Percentiles rank a stretch among this genome's conserved stretches.
Evolutionary conservation across 2,797 vertebrate species (phyloP).

Genomic region (Chanos chanos): DNA sequence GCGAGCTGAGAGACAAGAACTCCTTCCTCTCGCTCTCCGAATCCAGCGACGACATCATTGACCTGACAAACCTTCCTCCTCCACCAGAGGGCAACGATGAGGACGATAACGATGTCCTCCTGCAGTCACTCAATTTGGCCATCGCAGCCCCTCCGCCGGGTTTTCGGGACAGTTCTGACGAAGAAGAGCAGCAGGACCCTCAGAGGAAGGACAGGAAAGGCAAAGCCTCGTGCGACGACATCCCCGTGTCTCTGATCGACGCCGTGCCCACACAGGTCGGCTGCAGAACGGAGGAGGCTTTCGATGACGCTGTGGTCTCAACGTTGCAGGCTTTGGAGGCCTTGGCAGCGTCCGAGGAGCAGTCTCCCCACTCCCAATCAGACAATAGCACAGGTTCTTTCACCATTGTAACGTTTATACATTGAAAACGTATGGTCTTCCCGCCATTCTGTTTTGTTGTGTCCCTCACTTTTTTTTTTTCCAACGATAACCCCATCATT

Average conservation of each 20-base stretch:
- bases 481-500: slow-evolving; percentile 67
- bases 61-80: slow-evolving; percentile 94
- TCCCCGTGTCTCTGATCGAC: slow-evolving; percentile 97
- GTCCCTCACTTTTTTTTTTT: slow-evolving; percentile 31
- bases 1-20: slow-evolving; percentile 81
- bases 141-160: slow-evolving; percentile 97
- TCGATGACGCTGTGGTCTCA: slow-evolving; percentile 86
- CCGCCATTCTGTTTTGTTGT: slow-evolving; percentile 65
- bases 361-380: slow-evolving; percentile 76
- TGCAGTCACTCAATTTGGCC: slow-evolving; percentile 95
- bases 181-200: slow-evolving; percentile 86
- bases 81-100: slow-evolving; percentile 89
- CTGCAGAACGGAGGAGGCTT: slow-evolving; percentile 76
- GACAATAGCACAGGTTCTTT: slow-evolving; percentile 98
- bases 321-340: slow-evolving; percentile 92
- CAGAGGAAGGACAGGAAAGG: slow-evolving; percentile 62
- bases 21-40: slow-evolving; percentile 88
- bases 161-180: slow-evolving; percentile 97
- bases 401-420: slow-evolving; percentile 97
- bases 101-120: slow-evolving; percentile 88
- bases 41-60: slow-evolving; percentile 97
- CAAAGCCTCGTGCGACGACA: slow-evolving; percentile 73
- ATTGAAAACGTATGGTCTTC: slow-evolving; percentile 77
- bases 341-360: slow-evolving; percentile 93
- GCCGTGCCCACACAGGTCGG: slow-evolving; percentile 84